Conservation (phyloP, 2,797 vertebrate species). For the Falco cherrug region DNA sequence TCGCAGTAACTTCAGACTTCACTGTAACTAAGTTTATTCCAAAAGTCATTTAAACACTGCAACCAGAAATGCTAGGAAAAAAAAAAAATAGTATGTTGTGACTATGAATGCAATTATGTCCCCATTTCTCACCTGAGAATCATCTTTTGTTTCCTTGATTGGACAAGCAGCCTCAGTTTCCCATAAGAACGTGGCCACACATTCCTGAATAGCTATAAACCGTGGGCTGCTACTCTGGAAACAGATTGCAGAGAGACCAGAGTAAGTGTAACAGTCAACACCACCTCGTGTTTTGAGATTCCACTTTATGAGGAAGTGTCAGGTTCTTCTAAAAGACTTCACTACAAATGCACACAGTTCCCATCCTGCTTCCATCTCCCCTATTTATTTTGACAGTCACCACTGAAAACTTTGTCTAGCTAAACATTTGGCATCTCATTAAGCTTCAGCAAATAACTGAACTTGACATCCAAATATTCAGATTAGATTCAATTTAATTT, state of each 20-base stretch:
- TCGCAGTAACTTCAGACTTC: background rate
- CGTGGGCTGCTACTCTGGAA: slow-evolving; percentile 82
- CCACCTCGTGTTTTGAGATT: background rate
- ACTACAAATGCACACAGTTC: background rate
- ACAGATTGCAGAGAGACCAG: background rate
- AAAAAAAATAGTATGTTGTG: fast-evolving
- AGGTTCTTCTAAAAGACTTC: background rate
- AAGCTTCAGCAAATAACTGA: background rate
- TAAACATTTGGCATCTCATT: background rate
- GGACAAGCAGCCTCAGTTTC: slow-evolving; percentile 92
- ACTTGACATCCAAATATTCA: background rate
- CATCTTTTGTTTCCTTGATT: slow-evolving; percentile 76
- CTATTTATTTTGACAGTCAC: background rate
- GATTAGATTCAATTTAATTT: background rate
- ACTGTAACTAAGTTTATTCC: background rate
- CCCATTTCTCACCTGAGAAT: slow-evolving; percentile 78
- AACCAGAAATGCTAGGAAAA: background rate
- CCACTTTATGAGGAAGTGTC: background rate
- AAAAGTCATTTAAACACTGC: background rate
- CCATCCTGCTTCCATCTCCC: background rate
- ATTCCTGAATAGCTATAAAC: slow-evolving; percentile 87
- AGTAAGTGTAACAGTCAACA: background rate
- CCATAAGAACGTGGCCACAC: slow-evolving; percentile 89
- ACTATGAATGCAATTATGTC: background rate
- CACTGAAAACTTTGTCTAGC: background rate